Percentiles rank a stretch among this genome's conserved stretches.
Evolutionary conservation across 2,888 invertebrate species (phyloP).

Genomic region (Volucella inanis): DNA sequence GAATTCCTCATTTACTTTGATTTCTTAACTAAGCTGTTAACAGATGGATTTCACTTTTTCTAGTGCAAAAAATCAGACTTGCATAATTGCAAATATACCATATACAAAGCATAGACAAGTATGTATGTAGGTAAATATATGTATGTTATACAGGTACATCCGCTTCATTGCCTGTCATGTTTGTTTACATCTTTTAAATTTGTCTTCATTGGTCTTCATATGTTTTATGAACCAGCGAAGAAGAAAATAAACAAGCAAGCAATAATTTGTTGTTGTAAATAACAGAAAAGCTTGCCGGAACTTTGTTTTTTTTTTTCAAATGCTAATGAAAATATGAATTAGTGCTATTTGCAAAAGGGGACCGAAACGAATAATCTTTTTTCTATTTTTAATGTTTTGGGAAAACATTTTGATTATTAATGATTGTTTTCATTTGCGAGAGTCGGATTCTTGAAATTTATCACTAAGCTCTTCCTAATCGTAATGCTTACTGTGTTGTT

Average conservation of each 20-base stretch:
- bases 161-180: conserved; percentile 29
- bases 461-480: no score
- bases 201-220: conserved; percentile 11
- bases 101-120: no score
- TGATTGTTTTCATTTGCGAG: conserved; percentile 6
- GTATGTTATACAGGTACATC: neutral
- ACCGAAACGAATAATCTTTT: neutral
- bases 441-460: neutral
- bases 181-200: conserved; percentile 26
- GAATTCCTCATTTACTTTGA: conserved; percentile 8
- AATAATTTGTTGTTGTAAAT: conserved; percentile 2
- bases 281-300: neutral
- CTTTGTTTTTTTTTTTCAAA: conserved; percentile 1
- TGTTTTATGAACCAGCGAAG: neutral
- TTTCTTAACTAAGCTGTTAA: neutral
- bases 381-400: neutral
- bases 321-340: conserved; percentile 16
- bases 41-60: conserved; percentile 44
- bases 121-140: no score
- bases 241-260: conserved; percentile 9
- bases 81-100: no score
- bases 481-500: no score
- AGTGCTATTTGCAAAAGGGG: neutral
- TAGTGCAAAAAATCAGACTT: neutral
- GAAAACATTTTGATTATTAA: conserved; percentile 19